Evolutionary conservation across 1,140 invertebrate genomes (phyloP).

Genomic region (Drosophila mauritiana): DNA sequence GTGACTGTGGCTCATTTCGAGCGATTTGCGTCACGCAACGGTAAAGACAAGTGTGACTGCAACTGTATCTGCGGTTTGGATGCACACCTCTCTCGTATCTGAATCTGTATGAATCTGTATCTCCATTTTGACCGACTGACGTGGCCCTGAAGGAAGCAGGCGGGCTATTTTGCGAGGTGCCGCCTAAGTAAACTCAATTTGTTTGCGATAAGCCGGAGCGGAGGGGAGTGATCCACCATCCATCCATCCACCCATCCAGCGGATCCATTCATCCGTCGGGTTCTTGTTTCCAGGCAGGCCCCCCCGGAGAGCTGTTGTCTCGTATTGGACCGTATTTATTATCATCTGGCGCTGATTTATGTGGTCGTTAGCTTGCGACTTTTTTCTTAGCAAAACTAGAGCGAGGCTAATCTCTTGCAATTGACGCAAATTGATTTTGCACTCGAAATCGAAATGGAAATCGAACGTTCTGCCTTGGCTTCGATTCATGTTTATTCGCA

Average conservation of each 20-base stretch:
- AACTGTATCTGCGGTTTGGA: constrained; percentile 17
- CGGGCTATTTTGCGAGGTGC: constrained; percentile 25
- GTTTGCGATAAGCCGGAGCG: constrained; percentile 29
- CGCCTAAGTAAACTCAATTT: constrained; percentile 23
- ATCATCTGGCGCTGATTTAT: constrained; percentile 73
- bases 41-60: constrained; percentile 16
- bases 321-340: constrained; percentile 57
- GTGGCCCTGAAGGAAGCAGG: constrained; percentile 32
- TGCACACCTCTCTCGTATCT: not conserved
- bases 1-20: not conserved
- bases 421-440: constrained; percentile 77
- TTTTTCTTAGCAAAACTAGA: constrained; percentile 53
- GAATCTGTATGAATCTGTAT: not conserved
- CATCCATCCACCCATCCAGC: constrained; percentile 1
- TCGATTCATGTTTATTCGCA: constrained; percentile 35
- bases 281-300: constrained; percentile 44
- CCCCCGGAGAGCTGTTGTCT: constrained; percentile 24
- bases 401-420: constrained; percentile 79
- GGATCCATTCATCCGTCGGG: not conserved
- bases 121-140: constrained; percentile 33
- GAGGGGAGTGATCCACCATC: constrained; percentile 2
- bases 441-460: constrained; percentile 37
- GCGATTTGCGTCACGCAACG: constrained; percentile 41
- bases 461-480: constrained; percentile 41
- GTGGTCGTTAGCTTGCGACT: constrained; percentile 43